Base-by-base conservation (phyloP, 1,140 invertebrate genomes). In the Ectropis grisescens region DNA sequence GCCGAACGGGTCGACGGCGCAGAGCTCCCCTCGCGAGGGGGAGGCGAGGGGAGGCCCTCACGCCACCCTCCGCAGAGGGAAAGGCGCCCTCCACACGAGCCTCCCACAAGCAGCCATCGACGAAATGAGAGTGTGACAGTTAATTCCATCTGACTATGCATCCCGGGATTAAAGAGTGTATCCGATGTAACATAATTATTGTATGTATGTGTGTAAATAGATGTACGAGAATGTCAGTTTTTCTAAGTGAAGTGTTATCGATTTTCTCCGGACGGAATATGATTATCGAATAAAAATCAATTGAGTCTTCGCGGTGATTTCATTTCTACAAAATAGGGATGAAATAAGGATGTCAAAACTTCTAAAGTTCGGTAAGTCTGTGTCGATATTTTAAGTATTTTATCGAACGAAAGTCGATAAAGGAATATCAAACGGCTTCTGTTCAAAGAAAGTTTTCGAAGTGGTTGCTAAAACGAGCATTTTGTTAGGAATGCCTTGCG, bases 91-190 rank as follows among this genome's bases (percentile, higher is more conserved):
- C 27, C 51, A 67, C 4, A 51, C 68, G 13, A 72, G 56, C 37
- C 84, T 91, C 46, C 90, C 90, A 11, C 90, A 91, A 56, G 89
- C 90, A 22, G 88, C 90, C 22, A 92, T 92, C 60, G 90, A 88
- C 58, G 91, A 93, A 82, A 93, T 93, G 91, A 84, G 91, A 71
- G 91, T 93, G 86, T 93, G 91, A 93, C 90, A 87, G 81, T 56
- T 58, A 57, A 58, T 58, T 45, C 47, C 47, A 33, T 49, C 27
- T 43, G 41, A 59, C 46, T 54, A 29, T 50, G 35, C 40, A 46
- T 56, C 54, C 43, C 43, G 37, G 37, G 36, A 58, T 50, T 53
- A 58, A 58, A 52, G n/a, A 46, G 36, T 41, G 33, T 46, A 31
- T 53, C 37, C 48, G 30, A 47, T 34, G 37, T 46, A 46, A 33